phyloP scores from a whole-genome alignment of 1,140 invertebrate genomes.

The Saccostrea glomerata region DNA sequence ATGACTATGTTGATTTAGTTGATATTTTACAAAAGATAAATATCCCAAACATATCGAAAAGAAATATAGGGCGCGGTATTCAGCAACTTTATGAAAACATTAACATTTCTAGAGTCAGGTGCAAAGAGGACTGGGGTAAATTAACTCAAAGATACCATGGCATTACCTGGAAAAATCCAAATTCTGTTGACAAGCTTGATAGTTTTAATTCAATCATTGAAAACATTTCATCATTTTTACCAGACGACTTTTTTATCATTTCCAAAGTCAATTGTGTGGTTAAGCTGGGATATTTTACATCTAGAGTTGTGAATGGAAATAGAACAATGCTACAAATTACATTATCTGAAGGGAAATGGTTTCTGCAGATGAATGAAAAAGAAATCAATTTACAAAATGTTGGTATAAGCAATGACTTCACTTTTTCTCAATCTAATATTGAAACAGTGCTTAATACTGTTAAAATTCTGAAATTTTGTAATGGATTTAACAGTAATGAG shows the following conservation, averaged over 20 bases:
- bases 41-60: background rate
- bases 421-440: background rate
- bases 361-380: background rate
- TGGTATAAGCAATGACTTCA: background rate
- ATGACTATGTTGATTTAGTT: background rate
- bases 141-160: background rate
- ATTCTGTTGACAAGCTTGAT: background rate
- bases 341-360: background rate
- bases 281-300: background rate
- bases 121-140: background rate
- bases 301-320: background rate
- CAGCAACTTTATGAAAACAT: background rate
- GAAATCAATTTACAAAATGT: background rate
- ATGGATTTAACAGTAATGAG: background rate
- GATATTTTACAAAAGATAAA: background rate
- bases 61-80: background rate
- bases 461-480: constrained; percentile 1
- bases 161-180: background rate
- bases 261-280: background rate
- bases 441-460: background rate
- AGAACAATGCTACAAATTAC: background rate
- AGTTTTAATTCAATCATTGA: background rate
- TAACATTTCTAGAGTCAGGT: background rate
- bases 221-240: background rate
- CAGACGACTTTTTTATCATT: background rate